Evolutionary conservation across 2,113 vertebrate species (phyloP).

Genomic region (Aepyceros melampus): DNA sequence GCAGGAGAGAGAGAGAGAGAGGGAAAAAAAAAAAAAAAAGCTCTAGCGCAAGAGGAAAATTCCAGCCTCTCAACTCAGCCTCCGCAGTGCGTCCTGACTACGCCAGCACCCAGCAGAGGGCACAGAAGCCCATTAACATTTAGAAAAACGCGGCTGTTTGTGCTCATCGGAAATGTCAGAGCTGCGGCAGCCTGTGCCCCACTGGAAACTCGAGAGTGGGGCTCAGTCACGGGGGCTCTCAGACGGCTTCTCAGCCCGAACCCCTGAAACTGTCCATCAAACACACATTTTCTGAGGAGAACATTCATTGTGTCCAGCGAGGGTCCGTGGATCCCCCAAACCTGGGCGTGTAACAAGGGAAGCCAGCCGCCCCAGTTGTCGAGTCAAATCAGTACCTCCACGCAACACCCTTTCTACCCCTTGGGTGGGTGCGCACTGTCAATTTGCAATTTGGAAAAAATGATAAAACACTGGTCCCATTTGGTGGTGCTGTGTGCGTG

Average conservation of each 20-base stretch:
- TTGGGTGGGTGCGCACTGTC: fast-evolving
- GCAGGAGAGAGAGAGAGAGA: neutral
- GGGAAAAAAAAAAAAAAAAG: too few relatives aligned
- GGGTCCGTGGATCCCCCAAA: neutral
- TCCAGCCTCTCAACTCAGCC: neutral
- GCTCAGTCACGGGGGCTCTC: fast-evolving
- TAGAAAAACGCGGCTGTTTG: neutral
- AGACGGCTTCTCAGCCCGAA: neutral
- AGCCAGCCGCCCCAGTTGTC: fast-evolving
- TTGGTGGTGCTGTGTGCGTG: fast-evolving
- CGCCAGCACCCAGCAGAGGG: conserved; percentile 29
- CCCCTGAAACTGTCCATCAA: neutral
- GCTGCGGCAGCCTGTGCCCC: neutral
- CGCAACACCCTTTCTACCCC: fast-evolving
- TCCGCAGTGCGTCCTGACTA: neutral
- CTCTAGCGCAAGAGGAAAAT: conserved; percentile 35
- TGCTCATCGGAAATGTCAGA: conserved; percentile 27
- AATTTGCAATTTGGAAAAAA: neutral
- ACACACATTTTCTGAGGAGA: neutral
- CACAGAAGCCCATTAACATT: conserved; percentile 16
- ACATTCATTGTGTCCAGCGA: fast-evolving
- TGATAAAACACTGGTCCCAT: fast-evolving
- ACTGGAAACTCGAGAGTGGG: fast-evolving
- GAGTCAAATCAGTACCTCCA: fast-evolving
- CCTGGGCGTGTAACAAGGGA: fast-evolving